Conservation (phyloP, 2,797 vertebrate genomes). For the Sphenodon punctatus region DNA sequence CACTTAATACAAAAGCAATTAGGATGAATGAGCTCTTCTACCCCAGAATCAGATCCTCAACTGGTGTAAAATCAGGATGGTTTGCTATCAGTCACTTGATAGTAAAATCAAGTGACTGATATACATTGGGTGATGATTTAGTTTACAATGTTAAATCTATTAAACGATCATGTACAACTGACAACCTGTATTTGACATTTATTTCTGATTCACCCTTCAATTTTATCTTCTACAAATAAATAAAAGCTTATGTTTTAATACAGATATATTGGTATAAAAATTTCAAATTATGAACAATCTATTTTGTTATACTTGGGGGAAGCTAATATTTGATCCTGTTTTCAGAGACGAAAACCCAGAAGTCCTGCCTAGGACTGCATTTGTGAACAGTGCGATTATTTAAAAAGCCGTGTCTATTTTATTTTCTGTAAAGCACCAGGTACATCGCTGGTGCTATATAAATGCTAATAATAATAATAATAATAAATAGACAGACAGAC, state of each 20-base stretch:
- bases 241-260: not conserved
- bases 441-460: no score
- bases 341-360: not conserved
- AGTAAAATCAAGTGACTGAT: no score
- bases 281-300: not conserved
- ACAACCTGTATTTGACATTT: not conserved
- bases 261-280: rapidly evolving
- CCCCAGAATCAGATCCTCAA: not conserved
- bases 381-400: not conserved
- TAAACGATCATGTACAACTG: not conserved
- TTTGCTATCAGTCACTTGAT: no score
- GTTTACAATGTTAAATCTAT: not conserved
- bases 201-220: not conserved
- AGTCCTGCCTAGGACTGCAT: not conserved
- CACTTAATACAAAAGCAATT: not conserved
- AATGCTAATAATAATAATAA: no score
- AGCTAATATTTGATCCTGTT: not conserved
- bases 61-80: not conserved
- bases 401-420: no score
- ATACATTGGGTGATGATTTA: no score
- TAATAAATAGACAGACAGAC: no score
- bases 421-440: no score
- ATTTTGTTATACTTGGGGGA: not conserved
- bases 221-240: not conserved
- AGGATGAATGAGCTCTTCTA: constrained; percentile 13